phyloP scores from a whole-genome alignment of 2,113 vertebrate genomes.

The Apteryx mantelli region DNA sequence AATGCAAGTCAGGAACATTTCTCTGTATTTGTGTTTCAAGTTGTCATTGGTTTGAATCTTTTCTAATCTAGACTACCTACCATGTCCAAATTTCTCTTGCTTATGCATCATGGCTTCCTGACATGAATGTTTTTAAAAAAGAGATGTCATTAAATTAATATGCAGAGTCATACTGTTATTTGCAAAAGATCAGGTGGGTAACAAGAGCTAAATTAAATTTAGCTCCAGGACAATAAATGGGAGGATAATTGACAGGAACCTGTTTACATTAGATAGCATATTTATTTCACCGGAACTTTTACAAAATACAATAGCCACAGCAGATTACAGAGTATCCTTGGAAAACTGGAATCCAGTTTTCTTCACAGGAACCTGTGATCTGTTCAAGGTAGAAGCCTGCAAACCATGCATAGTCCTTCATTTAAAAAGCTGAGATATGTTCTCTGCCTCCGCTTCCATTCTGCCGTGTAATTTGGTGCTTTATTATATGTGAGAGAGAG shows the following conservation, averaged over 20 bases:
- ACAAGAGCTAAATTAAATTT: constrained; percentile 32
- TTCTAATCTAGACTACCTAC: not conserved
- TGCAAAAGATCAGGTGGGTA: constrained; percentile 40
- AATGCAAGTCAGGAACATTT: not conserved
- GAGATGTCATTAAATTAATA: constrained; percentile 14
- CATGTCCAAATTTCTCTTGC: not conserved
- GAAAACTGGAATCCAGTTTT: not conserved
- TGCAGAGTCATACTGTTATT: constrained; percentile 26
- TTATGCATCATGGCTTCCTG: not conserved
- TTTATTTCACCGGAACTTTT: constrained; percentile 1
- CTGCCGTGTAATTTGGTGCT: not conserved
- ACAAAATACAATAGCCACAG: not conserved
- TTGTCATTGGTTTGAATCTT: not conserved
- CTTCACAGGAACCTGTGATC: not conserved
- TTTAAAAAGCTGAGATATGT: not conserved
- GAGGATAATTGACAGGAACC: not conserved
- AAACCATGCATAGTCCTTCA: not conserved
- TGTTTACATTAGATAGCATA: not conserved
- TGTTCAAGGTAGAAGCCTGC: not conserved
- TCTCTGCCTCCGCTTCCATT: not conserved
- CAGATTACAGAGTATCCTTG: not conserved
- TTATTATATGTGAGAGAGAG: not conserved
- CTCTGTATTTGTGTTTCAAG: not conserved
- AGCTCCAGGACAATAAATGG: constrained; percentile 16
- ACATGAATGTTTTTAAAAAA: not conserved